Conservation (phyloP, 2,888 invertebrate species). For the Eutolmus rufibarbis region DNA sequence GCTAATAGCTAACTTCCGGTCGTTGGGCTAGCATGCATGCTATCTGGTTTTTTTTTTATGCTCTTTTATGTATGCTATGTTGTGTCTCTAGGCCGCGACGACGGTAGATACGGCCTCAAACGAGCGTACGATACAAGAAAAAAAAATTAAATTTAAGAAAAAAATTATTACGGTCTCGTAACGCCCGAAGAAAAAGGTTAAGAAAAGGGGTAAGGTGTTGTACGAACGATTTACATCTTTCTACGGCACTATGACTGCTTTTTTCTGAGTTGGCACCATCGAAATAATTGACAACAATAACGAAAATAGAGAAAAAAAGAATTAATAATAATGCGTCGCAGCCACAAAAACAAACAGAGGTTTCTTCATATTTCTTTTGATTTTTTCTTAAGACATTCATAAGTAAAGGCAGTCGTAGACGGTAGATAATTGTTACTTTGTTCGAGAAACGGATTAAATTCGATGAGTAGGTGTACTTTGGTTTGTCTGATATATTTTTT, state of each 20-base stretch:
- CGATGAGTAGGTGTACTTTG: not conserved
- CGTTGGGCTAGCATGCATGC: not conserved
- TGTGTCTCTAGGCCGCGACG: not conserved
- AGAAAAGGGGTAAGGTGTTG: not conserved
- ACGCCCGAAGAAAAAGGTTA: not conserved
- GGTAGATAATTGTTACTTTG: not conserved
- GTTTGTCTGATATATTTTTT: not conserved
- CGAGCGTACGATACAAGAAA: not conserved
- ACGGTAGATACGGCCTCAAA: not conserved
- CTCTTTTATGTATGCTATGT: too few relatives aligned
- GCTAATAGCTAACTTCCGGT: conserved; percentile 40
- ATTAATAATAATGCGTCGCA: not conserved
- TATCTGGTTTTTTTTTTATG: not conserved
- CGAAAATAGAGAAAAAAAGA: not conserved
- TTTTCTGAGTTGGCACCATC: not conserved
- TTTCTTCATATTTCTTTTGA: not conserved
- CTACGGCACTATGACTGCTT: not conserved
- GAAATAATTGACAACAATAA: not conserved
- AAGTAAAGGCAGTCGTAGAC: not conserved
- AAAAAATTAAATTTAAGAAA: not conserved
- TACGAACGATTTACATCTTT: not conserved
- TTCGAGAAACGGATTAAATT: not conserved
- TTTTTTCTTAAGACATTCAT: not conserved
- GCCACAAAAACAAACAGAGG: not conserved
- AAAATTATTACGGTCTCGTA: not conserved